Evolutionary conservation across 2,888 invertebrate genomes (phyloP).

Genomic region (Calliphora vomitoria): DNA sequence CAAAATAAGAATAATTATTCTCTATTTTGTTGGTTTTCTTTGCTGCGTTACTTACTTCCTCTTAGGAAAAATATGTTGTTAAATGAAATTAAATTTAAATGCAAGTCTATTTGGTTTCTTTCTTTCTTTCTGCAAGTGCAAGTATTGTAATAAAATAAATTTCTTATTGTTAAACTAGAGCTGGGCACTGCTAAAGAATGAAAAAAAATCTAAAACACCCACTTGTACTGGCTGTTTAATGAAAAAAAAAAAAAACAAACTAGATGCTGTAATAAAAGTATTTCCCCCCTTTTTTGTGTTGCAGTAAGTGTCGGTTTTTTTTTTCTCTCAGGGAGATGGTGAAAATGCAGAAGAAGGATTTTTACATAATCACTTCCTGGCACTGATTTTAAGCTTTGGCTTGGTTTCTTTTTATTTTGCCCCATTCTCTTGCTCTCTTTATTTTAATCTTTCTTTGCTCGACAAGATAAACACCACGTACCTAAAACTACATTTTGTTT

Average conservation of each 20-base stretch:
- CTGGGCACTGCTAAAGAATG: background rate
- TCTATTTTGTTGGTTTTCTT: background rate
- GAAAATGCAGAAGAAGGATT: constrained; percentile 23
- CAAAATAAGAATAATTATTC: background rate
- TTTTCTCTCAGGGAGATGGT: background rate
- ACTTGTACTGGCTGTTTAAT: background rate
- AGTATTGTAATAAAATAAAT: background rate
- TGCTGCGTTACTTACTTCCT: background rate
- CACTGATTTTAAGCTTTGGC: constrained; percentile 40
- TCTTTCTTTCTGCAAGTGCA: background rate
- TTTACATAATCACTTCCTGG: constrained; percentile 61
- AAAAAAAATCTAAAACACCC: background rate
- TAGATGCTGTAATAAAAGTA: background rate
- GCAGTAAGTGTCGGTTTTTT: background rate
- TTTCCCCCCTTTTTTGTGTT: background rate
- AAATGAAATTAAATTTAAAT: constrained; percentile 9
- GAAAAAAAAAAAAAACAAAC: background rate
- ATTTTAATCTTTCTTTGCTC: constrained; percentile 26
- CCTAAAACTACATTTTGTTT: constrained; percentile 13
- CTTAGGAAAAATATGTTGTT: background rate
- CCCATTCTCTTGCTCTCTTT: constrained; percentile 1
- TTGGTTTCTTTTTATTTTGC: constrained; percentile 26
- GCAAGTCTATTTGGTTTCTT: constrained; percentile 6
- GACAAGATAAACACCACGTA: constrained; percentile 27
- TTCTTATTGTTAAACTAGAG: background rate